phyloP scores from a whole-genome alignment of 2,888 invertebrate species.

The Nomada goodeniana region DNA sequence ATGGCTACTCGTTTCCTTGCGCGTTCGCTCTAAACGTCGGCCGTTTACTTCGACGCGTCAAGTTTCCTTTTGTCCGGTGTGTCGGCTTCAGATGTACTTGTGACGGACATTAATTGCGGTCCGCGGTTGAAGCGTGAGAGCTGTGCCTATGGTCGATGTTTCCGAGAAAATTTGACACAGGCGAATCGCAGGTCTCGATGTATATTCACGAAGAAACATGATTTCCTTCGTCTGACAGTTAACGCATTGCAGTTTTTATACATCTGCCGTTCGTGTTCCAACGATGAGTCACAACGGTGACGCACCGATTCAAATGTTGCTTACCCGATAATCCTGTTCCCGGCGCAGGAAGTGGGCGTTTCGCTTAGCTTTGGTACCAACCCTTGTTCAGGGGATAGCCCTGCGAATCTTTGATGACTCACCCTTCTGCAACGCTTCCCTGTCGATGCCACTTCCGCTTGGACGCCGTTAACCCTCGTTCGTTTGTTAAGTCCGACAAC shows the following conservation, averaged over 20 bases:
- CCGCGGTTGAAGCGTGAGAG: conserved; percentile 10
- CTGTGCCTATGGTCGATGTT: too few relatives aligned
- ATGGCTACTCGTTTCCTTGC: conserved; percentile 53
- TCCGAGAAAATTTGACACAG: too few relatives aligned
- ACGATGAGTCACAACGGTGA: conserved; percentile 29
- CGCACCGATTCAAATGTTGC: conserved; percentile 24
- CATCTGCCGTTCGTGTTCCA: background rate
- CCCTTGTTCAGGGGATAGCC: conserved; percentile 12
- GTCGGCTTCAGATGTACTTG: conserved; percentile 32
- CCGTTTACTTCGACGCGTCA: conserved; percentile 18
- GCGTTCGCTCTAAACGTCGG: conserved; percentile 22
- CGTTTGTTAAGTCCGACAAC: conserved; percentile 39
- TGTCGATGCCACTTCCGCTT: conserved; percentile 22
- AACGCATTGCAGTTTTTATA: background rate
- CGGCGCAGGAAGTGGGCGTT: conserved; percentile 32
- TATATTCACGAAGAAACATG: too few relatives aligned
- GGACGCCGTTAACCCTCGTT: conserved; percentile 29
- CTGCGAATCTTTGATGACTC: conserved; percentile 14
- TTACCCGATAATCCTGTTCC: conserved; percentile 21
- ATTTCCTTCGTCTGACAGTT: too few relatives aligned
- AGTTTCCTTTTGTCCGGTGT: conserved; percentile 42
- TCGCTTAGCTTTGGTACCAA: conserved; percentile 27
- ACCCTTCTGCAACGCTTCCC: conserved; percentile 9
- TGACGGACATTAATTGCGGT: conserved; percentile 52
- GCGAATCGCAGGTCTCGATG: too few relatives aligned